These are phyloP conservation scores for Sialis lutaria DNA, from an alignment of 2,888 invertebrate genomes.

Conservation along the genomic window DNA sequence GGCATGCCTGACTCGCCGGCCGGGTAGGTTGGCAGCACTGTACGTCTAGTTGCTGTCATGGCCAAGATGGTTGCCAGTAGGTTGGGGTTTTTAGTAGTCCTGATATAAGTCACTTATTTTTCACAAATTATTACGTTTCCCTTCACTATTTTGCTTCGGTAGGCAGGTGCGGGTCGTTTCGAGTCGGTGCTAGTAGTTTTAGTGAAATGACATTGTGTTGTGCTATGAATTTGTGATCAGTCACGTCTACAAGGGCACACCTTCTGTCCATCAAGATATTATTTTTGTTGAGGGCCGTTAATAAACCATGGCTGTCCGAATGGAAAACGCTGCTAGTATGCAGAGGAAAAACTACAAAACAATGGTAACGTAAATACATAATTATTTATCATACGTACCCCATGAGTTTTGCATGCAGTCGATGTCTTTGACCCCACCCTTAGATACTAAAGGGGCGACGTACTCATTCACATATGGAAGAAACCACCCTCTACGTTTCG, in stretches of 20 bases:
- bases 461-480: too few species aligned
- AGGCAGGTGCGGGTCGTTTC: conserved; percentile 1
- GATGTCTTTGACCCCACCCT: conserved; percentile 6
- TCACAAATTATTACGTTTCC: conserved; percentile 5
- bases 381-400: not conserved
- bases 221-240: not conserved
- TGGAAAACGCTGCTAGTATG: conserved; percentile 5
- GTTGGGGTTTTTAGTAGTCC: conserved; percentile 5
- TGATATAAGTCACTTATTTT: conserved; percentile 2
- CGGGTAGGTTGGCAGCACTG: conserved; percentile 2
- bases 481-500: too few species aligned
- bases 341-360: conserved; percentile 4
- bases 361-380: conserved; percentile 2
- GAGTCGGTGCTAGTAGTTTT: not conserved
- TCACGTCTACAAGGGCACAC: conserved; percentile 3
- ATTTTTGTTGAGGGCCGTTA: not conserved
- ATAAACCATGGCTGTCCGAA: conserved; percentile 5
- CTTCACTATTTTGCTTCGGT: conserved; percentile 2
- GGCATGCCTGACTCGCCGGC: not conserved
- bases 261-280: not conserved
- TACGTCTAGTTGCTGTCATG: conserved; percentile 5
- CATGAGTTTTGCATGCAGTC: conserved; percentile 1
- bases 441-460: not conserved
- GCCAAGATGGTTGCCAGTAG: conserved; percentile 7
- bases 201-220: conserved; percentile 4